These are phyloP conservation scores for Habrosyne pyritoides DNA, from an alignment of 2,888 invertebrate species.

Conservation along the genomic window DNA sequence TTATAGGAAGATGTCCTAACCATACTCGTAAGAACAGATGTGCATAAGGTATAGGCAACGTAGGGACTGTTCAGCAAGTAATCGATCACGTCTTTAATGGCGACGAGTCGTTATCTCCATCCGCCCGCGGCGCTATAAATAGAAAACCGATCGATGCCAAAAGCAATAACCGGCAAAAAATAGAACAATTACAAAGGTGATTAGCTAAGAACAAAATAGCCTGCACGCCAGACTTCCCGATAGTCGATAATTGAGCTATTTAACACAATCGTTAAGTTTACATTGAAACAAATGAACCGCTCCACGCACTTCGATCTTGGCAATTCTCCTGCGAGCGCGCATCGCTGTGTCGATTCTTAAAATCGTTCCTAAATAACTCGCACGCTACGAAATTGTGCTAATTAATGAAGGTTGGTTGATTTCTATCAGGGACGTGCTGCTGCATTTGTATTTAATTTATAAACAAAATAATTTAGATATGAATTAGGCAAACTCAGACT, in stretches of 20 bases:
- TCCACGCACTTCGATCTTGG: conserved; percentile 1
- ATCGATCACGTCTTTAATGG: conserved; percentile 24
- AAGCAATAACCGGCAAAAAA: conserved; percentile 16
- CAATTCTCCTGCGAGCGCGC: neutral
- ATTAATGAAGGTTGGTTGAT: neutral
- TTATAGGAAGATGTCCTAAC: neutral
- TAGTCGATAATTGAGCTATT: conserved; percentile 1
- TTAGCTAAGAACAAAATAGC: conserved; percentile 8
- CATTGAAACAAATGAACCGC: neutral
- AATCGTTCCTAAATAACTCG: neutral
- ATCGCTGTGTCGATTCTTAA: neutral
- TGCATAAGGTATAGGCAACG: neutral
- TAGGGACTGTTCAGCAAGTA: conserved; percentile 19
- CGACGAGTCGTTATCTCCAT: conserved; percentile 8
- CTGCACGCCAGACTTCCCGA: neutral
- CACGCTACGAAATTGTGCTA: neutral
- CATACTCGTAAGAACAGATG: neutral
- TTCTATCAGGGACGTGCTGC: neutral
- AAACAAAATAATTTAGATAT: neutral
- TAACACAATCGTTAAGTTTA: neutral
- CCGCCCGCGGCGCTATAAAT: conserved; percentile 19
- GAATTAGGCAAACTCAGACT: neutral
- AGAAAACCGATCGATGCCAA: conserved; percentile 25
- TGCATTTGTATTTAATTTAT: neutral
- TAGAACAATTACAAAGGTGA: conserved; percentile 24